Percentiles rank a stretch among this genome's conserved stretches.
Evolutionary conservation across 2,797 vertebrate species (phyloP).

Genomic region (Distichodus sexfasciatus): DNA sequence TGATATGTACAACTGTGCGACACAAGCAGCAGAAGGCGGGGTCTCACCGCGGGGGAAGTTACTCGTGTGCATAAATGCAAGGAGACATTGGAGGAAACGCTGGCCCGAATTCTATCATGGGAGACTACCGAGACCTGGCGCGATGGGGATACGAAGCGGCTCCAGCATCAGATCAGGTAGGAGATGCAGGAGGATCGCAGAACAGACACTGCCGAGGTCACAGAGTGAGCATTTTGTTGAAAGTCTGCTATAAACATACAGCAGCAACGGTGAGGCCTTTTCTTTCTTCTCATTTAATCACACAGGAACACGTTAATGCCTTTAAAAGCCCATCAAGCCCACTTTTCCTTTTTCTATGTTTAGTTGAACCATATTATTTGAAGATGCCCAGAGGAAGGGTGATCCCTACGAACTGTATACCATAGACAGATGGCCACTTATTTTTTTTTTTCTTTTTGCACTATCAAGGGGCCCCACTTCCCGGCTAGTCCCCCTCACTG

Average conservation of each 20-base stretch:
- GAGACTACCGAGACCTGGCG: not conserved
- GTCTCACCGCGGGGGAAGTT: not conserved
- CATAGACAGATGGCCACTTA: not conserved
- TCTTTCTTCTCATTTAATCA: no score
- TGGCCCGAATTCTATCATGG: not conserved
- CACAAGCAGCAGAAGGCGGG: slow-evolving; percentile 3
- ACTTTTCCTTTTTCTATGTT: no score
- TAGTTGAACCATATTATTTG: not conserved
- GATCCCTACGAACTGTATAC: not conserved
- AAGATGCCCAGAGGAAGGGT: no score
- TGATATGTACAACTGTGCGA: not conserved
- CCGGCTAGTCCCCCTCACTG: not conserved
- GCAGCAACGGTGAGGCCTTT: no score
- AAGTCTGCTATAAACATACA: no score
- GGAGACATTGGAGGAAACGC: not conserved
- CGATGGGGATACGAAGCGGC: not conserved
- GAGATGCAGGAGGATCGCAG: not conserved
- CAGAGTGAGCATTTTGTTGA: not conserved
- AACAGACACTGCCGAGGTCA: not conserved
- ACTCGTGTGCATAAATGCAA: not conserved
- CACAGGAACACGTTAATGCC: no score
- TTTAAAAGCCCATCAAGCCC: no score
- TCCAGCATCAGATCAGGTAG: not conserved
- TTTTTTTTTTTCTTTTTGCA: not conserved
- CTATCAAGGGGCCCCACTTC: not conserved